Evolutionary conservation across 2,113 vertebrate genomes (phyloP), one percentile per base, ranked within the genome.

Genomic region (Egretta garzetta): DNA sequence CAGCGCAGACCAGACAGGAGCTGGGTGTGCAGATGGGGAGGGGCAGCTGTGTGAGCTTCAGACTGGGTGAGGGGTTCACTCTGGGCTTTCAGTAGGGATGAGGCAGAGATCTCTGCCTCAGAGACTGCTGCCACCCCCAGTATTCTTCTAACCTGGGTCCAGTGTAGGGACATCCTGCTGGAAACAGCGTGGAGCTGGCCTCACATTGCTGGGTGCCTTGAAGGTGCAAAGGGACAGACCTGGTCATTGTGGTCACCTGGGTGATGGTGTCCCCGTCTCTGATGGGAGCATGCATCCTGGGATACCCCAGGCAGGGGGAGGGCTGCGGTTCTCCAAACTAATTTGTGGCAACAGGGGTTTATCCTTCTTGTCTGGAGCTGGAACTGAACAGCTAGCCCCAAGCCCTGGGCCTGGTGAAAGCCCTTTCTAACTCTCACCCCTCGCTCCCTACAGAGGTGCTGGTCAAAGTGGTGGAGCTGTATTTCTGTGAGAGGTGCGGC

Each of bases 381-480:
- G 60, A 95, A 41, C 47, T 87, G 63, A 88, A 43, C 22, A 0
- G 7, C 45, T 3, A 73, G 50, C 45, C 47, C 33, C 21, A 43
- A 75, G 18, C 53, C 76, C 63, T 66, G 55, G 14, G 16, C 24
- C 26, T 62, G 19, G 24, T 4, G 3, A 67, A 70, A 88, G 3
- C 7, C 56, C 71, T 93, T 93, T 96, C 85, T 91, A 49, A 94
- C 0, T 0, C 20, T 96, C 8, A 0, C 39, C 26, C 47, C 50
- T 95, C 49, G 33, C 90, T 92, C 50, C 47, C 75, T 90, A n/a
- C 98, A 98, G 98, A 98, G 90, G 98, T 98, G 86, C 95, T 98
- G 90, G 98, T 99, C 96, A 98, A 98, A 88, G 97, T 96, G 73
- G 95, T 97, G 85, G 97, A 98, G 86, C 82, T 97, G 28, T 98